Conservation (phyloP, 2,113 vertebrate genomes). For the Urocolius indicus region DNA sequence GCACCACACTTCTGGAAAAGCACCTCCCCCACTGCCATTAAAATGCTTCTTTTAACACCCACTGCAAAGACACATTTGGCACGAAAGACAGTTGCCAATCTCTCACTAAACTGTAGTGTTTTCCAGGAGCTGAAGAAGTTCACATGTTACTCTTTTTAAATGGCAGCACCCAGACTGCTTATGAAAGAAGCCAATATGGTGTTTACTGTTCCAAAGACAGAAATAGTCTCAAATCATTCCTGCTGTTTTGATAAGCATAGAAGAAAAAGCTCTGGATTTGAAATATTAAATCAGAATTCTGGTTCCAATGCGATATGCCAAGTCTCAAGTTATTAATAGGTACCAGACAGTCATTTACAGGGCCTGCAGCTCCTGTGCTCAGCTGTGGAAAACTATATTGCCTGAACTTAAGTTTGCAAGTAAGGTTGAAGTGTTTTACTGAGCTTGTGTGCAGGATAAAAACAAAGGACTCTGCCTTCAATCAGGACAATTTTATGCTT, state of each 20-base stretch:
- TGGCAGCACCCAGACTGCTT: background rate
- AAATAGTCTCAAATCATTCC: background rate
- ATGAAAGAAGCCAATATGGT: background rate
- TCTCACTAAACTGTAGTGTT: background rate
- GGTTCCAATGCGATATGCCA: background rate
- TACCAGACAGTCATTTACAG: constrained; percentile 4
- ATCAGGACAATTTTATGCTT: background rate
- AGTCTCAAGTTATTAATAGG: background rate
- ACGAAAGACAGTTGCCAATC: background rate
- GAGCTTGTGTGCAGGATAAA: background rate
- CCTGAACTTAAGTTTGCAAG: background rate
- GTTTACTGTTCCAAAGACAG: background rate
- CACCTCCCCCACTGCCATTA: background rate
- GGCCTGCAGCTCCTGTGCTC: background rate
- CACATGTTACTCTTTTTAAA: background rate
- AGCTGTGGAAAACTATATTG: background rate
- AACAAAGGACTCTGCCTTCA: background rate
- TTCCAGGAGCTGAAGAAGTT: background rate
- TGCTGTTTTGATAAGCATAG: background rate
- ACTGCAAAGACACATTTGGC: background rate
- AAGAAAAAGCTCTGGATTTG: background rate
- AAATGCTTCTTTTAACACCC: background rate
- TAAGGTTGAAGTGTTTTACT: background rate
- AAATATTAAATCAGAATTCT: background rate
- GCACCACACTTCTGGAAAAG: background rate